Base-by-base conservation (phyloP, 2,888 invertebrate genomes). In the Therioaphis trifolii region DNA sequence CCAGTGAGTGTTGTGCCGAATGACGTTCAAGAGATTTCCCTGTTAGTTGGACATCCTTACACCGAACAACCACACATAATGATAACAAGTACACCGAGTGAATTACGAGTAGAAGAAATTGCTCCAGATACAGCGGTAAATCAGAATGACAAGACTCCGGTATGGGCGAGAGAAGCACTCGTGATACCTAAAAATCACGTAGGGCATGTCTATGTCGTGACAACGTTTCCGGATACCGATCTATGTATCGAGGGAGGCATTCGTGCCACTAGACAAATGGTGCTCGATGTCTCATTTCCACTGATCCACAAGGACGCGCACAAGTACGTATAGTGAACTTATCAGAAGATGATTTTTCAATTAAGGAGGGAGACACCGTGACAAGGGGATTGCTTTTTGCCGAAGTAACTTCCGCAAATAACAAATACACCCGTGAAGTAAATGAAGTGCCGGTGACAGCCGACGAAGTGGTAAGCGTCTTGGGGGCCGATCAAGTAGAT, bases 341-440 rank as follows among this genome's bases (percentile, higher is more conserved):
- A 5, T 77, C 77, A 0, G 63, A 63, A 11, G 21, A 15, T 1
- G 24, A 52, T 21, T 29, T 66, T 24, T 4, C 18, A 14, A 12
- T 63, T 9, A 79, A 79, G 15, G 55, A 79, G 43, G 79, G 79
- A 3, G 68, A 79, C 9, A 55, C 40, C 2, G 29, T 79, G 2
- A 69, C 66, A 1, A 55, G 79, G 40, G 69, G 79, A 12, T 4
- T 52, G 0, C 15, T 66, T 2, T 79, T 66, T 15, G 27, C 12
- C 2, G 29, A 79, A 35, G 40, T n/a, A n/a, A n/a, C n/a, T n/a
- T n/a, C n/a, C 7, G 12, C 40, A 35, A 43, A 40, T 21, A 21
- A 40, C 5, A 4, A 21, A 4, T 1, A 5, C 9, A 27, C 2
- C 7, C 69, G 69, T 5, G 71, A 71, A 46, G 24, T 24, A 46